These are phyloP conservation scores for Agrenia bidenticulata DNA, from an alignment of 2,888 invertebrate genomes.

Conservation along the genomic window DNA sequence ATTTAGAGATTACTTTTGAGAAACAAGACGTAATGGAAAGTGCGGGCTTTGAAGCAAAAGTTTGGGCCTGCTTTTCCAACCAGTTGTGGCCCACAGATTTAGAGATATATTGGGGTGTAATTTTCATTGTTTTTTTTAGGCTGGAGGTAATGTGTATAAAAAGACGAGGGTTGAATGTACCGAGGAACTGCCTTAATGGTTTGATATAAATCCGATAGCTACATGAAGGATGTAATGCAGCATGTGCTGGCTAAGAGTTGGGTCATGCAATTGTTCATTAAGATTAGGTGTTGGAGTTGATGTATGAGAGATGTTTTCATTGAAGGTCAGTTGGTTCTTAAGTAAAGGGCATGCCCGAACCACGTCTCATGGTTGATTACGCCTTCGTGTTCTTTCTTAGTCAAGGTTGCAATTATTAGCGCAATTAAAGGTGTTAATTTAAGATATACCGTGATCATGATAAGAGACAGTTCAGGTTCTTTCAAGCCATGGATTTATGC, in stretches of 20 bases:
- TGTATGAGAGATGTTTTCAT: slow-evolving; percentile 30
- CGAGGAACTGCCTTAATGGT: slow-evolving; percentile 40
- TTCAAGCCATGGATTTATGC: slow-evolving; percentile 19
- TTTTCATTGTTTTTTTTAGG: neutral
- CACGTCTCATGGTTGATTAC: slow-evolving; percentile 49
- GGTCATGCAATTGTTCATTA: slow-evolving; percentile 42
- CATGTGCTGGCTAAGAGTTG: slow-evolving; percentile 22
- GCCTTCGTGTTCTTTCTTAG: slow-evolving; percentile 51
- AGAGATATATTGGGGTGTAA: neutral
- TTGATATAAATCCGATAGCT: slow-evolving; percentile 35
- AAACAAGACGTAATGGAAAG: too few relatives aligned
- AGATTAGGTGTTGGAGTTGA: slow-evolving; percentile 45
- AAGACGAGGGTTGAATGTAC: slow-evolving; percentile 15
- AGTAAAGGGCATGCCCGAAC: slow-evolving; percentile 49
- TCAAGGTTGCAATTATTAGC: slow-evolving; percentile 53
- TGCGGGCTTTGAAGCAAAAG: too few relatives aligned
- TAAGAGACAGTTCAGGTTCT: slow-evolving; percentile 51
- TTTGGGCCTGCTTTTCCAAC: neutral
- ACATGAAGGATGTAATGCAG: slow-evolving; percentile 23
- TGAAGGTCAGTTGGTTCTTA: slow-evolving; percentile 44
- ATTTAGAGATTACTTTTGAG: neutral
- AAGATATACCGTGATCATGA: slow-evolving; percentile 51
- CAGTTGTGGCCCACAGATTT: slow-evolving; percentile 6
- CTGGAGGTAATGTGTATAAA: neutral
- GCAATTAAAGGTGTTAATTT: slow-evolving; percentile 54